phyloP scores from a whole-genome alignment of 2,888 invertebrate genomes.

The Blomia tropicalis region DNA sequence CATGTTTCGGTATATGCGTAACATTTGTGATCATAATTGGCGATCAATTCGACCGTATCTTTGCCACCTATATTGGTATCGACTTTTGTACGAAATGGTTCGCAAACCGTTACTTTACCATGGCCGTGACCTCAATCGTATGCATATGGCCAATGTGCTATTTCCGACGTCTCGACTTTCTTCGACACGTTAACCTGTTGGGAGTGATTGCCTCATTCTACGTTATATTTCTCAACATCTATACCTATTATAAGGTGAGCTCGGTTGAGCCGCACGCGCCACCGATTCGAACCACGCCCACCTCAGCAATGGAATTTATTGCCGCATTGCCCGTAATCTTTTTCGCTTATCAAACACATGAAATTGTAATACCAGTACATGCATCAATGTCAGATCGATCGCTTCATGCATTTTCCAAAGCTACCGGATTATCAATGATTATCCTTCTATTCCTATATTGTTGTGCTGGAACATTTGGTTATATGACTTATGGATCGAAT shows the following conservation, averaged over 20 bases:
- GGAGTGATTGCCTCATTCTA: constrained; percentile 16
- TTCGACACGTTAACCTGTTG: constrained; percentile 14
- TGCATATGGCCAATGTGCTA: constrained; percentile 39
- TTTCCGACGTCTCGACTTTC: constrained; percentile 38
- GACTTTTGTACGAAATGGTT: constrained; percentile 33
- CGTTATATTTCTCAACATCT: constrained; percentile 12
- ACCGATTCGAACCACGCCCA: constrained; percentile 19
- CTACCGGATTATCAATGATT: constrained; percentile 37
- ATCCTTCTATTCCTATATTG: constrained; percentile 40
- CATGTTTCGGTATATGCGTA: constrained; percentile 39
- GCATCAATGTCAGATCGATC: constrained; percentile 43
- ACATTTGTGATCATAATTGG: constrained; percentile 40
- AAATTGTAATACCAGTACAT: constrained; percentile 47
- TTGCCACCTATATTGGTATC: constrained; percentile 13
- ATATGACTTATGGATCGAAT: constrained; percentile 44
- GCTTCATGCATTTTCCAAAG: constrained; percentile 40
- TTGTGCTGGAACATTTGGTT: constrained; percentile 42
- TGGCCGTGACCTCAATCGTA: constrained; percentile 35
- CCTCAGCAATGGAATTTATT: constrained; percentile 24
- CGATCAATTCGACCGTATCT: constrained; percentile 37
- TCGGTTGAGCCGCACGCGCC: not conserved
- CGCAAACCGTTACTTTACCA: constrained; percentile 36
- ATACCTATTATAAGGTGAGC: not conserved
- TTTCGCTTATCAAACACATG: constrained; percentile 49
- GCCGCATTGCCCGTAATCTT: constrained; percentile 45